Conservation (phyloP, 2,113 vertebrate species). For the Reinhardtius hippoglossoides region DNA sequence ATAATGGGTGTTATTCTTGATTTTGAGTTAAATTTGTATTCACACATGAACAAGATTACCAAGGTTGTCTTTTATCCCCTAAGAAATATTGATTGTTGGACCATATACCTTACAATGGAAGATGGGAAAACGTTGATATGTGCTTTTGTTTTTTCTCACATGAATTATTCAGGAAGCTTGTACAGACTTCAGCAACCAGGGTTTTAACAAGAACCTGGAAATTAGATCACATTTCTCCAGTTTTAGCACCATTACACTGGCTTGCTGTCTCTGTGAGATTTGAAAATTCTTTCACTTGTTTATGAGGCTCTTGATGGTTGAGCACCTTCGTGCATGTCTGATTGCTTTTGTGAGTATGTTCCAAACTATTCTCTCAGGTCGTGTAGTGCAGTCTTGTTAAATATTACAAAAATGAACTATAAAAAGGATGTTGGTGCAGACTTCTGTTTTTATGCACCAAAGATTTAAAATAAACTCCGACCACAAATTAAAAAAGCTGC, state of each 20-base stretch:
- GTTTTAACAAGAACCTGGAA: background rate
- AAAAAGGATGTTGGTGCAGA: background rate
- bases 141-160: background rate
- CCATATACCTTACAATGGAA: background rate
- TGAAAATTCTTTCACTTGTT: background rate
- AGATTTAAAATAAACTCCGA: background rate
- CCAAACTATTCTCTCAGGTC: background rate
- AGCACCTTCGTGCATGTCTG: background rate
- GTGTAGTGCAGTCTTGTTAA: background rate
- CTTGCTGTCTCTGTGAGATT: background rate
- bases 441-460: background rate
- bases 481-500: background rate
- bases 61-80: background rate
- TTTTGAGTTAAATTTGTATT: no score
- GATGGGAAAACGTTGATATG: background rate
- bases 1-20: no score
- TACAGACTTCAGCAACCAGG: background rate
- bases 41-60: no score
- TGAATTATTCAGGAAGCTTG: background rate
- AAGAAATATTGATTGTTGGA: background rate
- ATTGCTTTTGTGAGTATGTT: background rate
- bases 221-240: constrained; percentile 1
- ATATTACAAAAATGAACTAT: background rate
- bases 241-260: background rate
- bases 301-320: background rate